These are phyloP conservation scores for Xiphorhynchus elegans DNA, from an alignment of 2,113 vertebrate species.

Conservation along the genomic window DNA sequence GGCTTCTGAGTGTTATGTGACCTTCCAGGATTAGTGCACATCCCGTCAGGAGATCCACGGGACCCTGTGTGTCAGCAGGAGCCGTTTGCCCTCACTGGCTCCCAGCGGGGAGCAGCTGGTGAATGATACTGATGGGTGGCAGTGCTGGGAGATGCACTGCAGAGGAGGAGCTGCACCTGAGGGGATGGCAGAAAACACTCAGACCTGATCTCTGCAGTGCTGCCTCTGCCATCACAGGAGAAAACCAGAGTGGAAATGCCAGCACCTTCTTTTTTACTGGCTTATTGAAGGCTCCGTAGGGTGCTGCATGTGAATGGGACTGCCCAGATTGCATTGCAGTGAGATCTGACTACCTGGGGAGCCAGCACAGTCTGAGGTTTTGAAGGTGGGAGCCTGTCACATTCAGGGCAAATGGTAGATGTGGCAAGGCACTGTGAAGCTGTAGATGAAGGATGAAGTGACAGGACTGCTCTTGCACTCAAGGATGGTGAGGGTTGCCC, in stretches of 20 bases:
- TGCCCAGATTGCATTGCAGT: neutral
- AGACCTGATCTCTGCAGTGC: neutral
- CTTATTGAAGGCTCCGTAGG: neutral
- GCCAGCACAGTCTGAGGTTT: neutral
- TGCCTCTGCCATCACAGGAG: neutral
- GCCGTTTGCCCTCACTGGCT: neutral
- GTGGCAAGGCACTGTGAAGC: neutral
- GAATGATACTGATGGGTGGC: neutral
- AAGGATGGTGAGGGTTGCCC: neutral
- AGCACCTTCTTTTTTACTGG: neutral
- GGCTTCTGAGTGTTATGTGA: neutral
- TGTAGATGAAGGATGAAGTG: neutral
- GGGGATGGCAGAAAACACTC: neutral
- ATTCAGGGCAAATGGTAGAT: neutral
- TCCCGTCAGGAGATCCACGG: neutral
- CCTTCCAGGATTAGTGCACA: neutral
- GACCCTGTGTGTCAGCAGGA: fast-evolving
- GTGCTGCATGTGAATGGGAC: neutral
- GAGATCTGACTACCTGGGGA: neutral
- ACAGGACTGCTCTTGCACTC: neutral
- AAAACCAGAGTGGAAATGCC: neutral
- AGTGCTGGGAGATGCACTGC: neutral
- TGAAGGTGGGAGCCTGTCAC: neutral
- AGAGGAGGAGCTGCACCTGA: neutral
- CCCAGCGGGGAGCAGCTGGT: neutral